Evolutionary conservation across 2,797 vertebrate species (phyloP).

Genomic region (Chiloscyllium punctatum): DNA sequence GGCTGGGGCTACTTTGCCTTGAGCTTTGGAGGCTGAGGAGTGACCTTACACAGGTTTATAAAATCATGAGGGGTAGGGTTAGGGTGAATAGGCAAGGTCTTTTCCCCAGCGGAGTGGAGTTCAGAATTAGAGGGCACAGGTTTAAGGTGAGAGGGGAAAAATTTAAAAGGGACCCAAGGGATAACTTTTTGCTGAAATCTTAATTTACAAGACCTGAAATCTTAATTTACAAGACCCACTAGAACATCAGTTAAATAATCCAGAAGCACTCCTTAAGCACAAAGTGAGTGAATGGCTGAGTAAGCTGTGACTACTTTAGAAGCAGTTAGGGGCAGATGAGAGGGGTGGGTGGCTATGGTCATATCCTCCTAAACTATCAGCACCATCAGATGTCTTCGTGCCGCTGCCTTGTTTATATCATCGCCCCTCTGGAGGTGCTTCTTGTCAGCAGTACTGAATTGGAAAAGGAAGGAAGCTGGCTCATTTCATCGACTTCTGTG

Average conservation of each 20-base stretch:
- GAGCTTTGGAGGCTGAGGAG: too few relatives aligned
- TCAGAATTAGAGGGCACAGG: too few relatives aligned
- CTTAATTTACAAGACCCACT: background rate
- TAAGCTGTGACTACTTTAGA: background rate
- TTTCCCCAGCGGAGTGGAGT: too few relatives aligned
- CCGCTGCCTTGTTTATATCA: background rate
- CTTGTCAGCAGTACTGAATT: background rate
- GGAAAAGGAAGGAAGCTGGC: background rate
- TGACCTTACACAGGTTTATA: too few relatives aligned
- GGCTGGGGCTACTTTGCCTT: too few relatives aligned
- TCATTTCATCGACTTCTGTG: background rate
- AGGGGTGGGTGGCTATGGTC: background rate
- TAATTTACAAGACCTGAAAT: background rate
- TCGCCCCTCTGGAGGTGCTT: background rate
- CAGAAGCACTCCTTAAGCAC: background rate
- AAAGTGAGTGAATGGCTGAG: background rate
- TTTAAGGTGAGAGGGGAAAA: too few relatives aligned
- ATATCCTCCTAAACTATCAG: background rate
- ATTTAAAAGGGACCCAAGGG: too few relatives aligned
- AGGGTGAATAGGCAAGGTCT: too few relatives aligned
- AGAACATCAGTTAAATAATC: background rate
- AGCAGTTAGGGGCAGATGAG: background rate
- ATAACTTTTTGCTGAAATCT: too few relatives aligned
- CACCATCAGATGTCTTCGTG: background rate
- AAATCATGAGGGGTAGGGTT: too few relatives aligned